Evolutionary conservation across 2,113 vertebrate genomes (phyloP).

Genomic region (Corvus hawaiiensis): DNA sequence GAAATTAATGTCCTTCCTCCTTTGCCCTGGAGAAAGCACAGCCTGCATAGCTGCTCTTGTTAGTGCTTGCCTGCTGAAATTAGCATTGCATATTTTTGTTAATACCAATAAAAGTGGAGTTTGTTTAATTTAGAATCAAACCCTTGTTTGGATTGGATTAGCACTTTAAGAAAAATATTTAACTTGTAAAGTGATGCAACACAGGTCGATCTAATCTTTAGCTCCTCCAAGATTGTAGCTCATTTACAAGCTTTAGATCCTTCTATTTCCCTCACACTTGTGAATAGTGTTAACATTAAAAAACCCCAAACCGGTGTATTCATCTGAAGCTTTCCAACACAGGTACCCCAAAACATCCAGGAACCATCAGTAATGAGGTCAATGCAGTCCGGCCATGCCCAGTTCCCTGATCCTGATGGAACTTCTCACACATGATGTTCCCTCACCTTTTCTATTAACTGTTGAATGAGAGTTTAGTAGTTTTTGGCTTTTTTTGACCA

Average conservation of each 20-base stretch:
- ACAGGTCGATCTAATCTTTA: not conserved
- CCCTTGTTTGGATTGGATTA: constrained; percentile 60
- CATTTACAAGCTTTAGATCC: not conserved
- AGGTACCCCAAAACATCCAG: not conserved
- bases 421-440: not conserved
- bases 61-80: constrained; percentile 13
- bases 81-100: constrained; percentile 43
- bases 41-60: not conserved
- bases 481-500: not conserved
- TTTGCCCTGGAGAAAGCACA: not conserved
- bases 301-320: not conserved
- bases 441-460: not conserved
- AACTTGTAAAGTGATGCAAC: constrained; percentile 43
- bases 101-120: constrained; percentile 49
- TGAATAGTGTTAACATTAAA: not conserved
- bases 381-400: not conserved
- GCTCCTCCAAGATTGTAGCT: not conserved
- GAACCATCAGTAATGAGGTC: not conserved
- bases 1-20: not conserved
- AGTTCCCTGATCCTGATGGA: not conserved
- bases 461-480: not conserved
- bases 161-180: constrained; percentile 53
- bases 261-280: not conserved
- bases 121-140: constrained; percentile 58
- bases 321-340: not conserved